phyloP scores from a whole-genome alignment of 2,888 invertebrate genomes.

The Mycalesis mineus region DNA sequence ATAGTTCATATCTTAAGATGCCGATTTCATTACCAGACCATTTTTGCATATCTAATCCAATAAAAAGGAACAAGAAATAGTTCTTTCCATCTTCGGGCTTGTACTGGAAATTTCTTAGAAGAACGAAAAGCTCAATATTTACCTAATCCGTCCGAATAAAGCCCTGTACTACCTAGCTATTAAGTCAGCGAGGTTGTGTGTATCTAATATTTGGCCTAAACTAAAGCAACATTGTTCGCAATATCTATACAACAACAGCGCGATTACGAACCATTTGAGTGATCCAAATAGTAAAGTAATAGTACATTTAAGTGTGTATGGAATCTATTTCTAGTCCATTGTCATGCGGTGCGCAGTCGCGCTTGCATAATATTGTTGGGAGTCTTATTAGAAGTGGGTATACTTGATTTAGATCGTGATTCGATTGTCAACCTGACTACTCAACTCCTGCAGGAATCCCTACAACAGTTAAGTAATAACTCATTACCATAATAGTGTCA shows the following conservation, averaged over 20 bases:
- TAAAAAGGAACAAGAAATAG: too few species aligned
- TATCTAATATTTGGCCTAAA: too few species aligned
- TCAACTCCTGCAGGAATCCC: constrained; percentile 38
- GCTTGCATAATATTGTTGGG: constrained; percentile 57
- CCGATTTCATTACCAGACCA: too few species aligned
- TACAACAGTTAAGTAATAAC: constrained; percentile 27
- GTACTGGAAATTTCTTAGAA: too few species aligned
- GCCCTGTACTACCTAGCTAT: too few species aligned
- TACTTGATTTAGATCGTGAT: constrained; percentile 31
- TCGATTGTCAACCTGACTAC: constrained; percentile 40
- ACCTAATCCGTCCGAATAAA: too few species aligned
- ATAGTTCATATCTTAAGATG: too few species aligned
- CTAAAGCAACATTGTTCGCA: too few species aligned
- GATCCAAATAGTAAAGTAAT: constrained; percentile 17
- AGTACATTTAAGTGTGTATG: constrained; percentile 22
- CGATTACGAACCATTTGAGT: background rate
- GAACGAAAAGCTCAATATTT: too few species aligned
- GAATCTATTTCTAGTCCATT: constrained; percentile 66
- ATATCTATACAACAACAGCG: background rate
- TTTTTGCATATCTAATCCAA: too few species aligned
- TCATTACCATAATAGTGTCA: constrained; percentile 21
- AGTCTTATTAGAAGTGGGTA: constrained; percentile 44
- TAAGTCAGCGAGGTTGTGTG: too few species aligned
- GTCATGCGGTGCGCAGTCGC: constrained; percentile 55
- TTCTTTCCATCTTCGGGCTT: too few species aligned